Evolutionary conservation across 2,797 vertebrate species (phyloP).

Genomic region (Melanotaenia boesemani): DNA sequence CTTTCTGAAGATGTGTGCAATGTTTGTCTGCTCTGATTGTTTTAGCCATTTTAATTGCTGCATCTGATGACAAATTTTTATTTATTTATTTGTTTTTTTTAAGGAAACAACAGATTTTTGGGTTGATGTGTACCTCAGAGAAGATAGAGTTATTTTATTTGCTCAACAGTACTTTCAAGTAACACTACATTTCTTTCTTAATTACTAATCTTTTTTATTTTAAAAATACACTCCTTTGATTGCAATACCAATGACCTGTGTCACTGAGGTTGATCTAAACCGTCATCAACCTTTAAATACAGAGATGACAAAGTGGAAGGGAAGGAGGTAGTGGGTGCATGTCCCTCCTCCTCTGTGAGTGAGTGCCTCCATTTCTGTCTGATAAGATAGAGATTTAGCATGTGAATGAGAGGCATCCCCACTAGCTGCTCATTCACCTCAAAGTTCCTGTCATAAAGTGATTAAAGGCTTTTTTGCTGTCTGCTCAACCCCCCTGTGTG

Average conservation of each 20-base stretch:
- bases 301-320: background rate
- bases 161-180: background rate
- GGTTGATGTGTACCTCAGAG: background rate
- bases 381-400: slow-evolving; percentile 87
- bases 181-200: background rate
- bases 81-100: background rate
- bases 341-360: slow-evolving; percentile 34
- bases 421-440: slow-evolving; percentile 86
- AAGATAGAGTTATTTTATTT: background rate
- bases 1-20: background rate
- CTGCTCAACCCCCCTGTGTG: slow-evolving; percentile 44
- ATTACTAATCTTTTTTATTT: background rate
- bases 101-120: background rate
- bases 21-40: background rate
- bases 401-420: slow-evolving; percentile 84
- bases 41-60: background rate
- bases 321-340: slow-evolving; percentile 13
- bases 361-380: slow-evolving; percentile 80
- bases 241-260: no score
- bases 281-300: slow-evolving; percentile 22
- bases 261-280: background rate
- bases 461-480: slow-evolving; percentile 84
- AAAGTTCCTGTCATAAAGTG: slow-evolving; percentile 97
- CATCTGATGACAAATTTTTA: background rate
- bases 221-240: background rate